Base-by-base conservation (phyloP, 1,140 invertebrate genomes). In the Hyles euphorbiae region DNA sequence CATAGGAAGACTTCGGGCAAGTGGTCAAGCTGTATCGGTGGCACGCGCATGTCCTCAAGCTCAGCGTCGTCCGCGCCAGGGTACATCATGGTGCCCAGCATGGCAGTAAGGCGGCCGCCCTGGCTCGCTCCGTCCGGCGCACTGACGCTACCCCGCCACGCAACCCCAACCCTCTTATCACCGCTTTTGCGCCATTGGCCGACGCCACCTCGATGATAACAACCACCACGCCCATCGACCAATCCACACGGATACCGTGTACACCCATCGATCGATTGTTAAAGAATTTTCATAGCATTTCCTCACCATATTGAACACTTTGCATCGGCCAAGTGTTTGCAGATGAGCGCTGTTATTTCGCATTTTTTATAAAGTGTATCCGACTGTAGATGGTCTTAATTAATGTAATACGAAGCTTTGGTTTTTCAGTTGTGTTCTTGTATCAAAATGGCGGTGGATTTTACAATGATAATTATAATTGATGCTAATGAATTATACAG, bases 1-100 rank as follows among this genome's bases (percentile, higher is more conserved):
- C 94, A 93, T 70, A 94, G 89, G 63, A 95, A 90, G 79, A 94
- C 92, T 78, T 94, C 92, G 2, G 94, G 94, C 58, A 95, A 90
- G 81, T 93, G 91, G 77, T 94, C 93, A 62, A 94, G 83, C 71
- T 93, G 92, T 71, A 93, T 93, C 63, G 92, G 92, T 61, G 92
- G 92, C 65, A 93, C 92, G 74, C 92, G 90, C 74, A 90, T 88
- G 75, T 90, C 88, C 49, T 73, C 75, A 9, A 87, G 74, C 62
- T 90, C 89, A n/a, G 86, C 79, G 58, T 76, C 74, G 49, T 85
- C 81, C 68, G 83, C 90, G 52, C 89, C 89, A 50, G 90, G 87
- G 61, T 91, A 84, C 78, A 85, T 89, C 81, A 88, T 90, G 65
- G 84, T 76, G 60, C 83, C 84, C 69, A 89, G 77, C 88, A 90